Percentiles rank a stretch among this genome's conserved stretches.
Conservation (phyloP, 1,140 invertebrate species). For the Delia radicum region DNA sequence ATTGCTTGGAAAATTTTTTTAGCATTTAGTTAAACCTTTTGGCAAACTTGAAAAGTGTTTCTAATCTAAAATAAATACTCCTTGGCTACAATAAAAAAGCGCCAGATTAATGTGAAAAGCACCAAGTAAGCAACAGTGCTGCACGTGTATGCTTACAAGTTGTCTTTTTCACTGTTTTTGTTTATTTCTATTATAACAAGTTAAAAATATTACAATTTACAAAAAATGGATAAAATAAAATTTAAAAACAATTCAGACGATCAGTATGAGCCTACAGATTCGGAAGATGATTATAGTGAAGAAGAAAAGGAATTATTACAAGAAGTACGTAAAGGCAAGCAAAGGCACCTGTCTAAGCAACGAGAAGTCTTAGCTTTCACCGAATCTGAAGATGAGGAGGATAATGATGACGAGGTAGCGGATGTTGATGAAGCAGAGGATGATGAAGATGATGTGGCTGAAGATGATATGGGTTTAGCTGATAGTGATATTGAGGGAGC, state of each 20-base stretch:
- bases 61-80: no score
- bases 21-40: no score
- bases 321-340: conserved; percentile 61
- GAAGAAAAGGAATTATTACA: conserved; percentile 65
- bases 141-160: conserved; percentile 3
- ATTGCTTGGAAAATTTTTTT: no score
- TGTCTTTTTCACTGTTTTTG: not conserved
- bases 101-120: no score
- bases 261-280: conserved; percentile 65
- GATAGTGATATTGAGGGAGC: conserved; percentile 74
- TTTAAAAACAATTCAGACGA: conserved; percentile 17
- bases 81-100: no score
- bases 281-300: conserved; percentile 70
- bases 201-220: not conserved
- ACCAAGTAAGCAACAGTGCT: no score
- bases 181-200: not conserved
- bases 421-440: conserved; percentile 49
- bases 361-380: conserved; percentile 68
- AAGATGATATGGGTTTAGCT: conserved; percentile 58
- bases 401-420: conserved; percentile 59
- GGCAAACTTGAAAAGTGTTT: no score
- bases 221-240: conserved; percentile 29
- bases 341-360: conserved; percentile 60
- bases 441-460: conserved; percentile 56
- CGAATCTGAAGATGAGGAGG: conserved; percentile 53